A percentile compares a stretch with the other conserved stretches of the same genome.
These are phyloP conservation scores for Centroberyx gerrardi DNA, from an alignment of 2,797 vertebrate species.

Conservation along the genomic window DNA sequence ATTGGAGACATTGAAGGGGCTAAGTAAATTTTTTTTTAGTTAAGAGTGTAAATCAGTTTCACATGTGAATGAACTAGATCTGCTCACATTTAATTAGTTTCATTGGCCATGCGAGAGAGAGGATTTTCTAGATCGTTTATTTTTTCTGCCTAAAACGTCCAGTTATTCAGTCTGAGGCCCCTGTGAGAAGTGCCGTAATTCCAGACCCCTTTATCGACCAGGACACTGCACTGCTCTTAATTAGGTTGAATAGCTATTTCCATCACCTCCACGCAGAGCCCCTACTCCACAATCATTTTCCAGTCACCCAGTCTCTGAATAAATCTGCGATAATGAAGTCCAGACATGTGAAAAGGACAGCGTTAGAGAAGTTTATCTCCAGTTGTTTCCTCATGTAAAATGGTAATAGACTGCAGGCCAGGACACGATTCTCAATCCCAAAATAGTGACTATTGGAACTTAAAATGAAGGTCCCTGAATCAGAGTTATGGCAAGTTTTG, in stretches of 20 bases:
- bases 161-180: conserved; percentile 63
- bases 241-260: conserved; percentile 66
- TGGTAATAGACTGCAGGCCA: conserved; percentile 49
- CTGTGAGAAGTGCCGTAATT: conserved; percentile 62
- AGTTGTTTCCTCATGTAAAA: conserved; percentile 34
- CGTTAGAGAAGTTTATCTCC: conserved; percentile 41
- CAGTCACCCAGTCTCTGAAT: conserved; percentile 47
- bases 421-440: conserved; percentile 28
- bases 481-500: neutral
- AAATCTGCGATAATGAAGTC: conserved; percentile 66
- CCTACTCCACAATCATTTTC: conserved; percentile 50
- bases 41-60: conserved; percentile 37
- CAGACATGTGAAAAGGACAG: conserved; percentile 42
- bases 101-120: conserved; percentile 27
- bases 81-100: conserved; percentile 67
- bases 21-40: neutral
- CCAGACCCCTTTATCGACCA: conserved; percentile 66
- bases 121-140: conserved; percentile 70
- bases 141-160: conserved; percentile 71
- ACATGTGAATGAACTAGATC: conserved; percentile 25
- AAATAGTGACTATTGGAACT: conserved; percentile 24
- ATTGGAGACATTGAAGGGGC: neutral
- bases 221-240: conserved; percentile 56
- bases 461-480: neutral
- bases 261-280: conserved; percentile 52